A percentile compares a stretch with the other conserved stretches of the same genome.
These are phyloP conservation scores for Phalangium opilio DNA, from an alignment of 2,888 invertebrate species.

Conservation along the genomic window DNA sequence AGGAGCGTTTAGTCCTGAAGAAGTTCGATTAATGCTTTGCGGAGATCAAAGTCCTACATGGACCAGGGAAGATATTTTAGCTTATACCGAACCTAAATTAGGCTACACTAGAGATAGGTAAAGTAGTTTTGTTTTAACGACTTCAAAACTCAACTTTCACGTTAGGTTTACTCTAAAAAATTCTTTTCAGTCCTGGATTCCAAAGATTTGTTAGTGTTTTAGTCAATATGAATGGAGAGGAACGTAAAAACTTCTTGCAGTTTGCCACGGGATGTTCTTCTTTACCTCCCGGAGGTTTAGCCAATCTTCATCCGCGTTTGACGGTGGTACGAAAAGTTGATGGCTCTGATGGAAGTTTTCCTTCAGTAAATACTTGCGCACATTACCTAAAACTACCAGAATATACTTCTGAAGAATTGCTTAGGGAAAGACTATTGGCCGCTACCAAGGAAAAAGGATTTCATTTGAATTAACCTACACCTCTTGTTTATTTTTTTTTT, in stretches of 20 bases:
- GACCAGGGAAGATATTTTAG: slow-evolving; percentile 86
- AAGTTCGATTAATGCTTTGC: slow-evolving; percentile 83
- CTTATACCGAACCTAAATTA: slow-evolving; percentile 94
- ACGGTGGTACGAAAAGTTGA: slow-evolving; percentile 97
- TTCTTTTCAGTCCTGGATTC: slow-evolving; percentile 67
- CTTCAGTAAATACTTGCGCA: slow-evolving; percentile 98
- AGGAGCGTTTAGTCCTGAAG: slow-evolving; percentile 82
- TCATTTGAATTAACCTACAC: slow-evolving; percentile 65
- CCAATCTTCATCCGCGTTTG: slow-evolving; percentile 89
- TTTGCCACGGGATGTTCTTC: slow-evolving; percentile 98
- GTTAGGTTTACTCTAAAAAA: slow-evolving; percentile 16
- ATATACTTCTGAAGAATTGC: slow-evolving; percentile 84
- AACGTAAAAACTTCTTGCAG: slow-evolving; percentile 93
- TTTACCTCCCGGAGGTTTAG: slow-evolving; percentile 90
- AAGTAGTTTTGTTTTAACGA: no score
- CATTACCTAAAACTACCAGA: slow-evolving; percentile 96
- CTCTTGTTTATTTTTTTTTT: slow-evolving; percentile 22
- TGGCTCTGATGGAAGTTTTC: slow-evolving; percentile 90
- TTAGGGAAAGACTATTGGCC: slow-evolving; percentile 76
- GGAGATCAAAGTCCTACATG: slow-evolving; percentile 97
- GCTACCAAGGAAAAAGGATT: slow-evolving; percentile 96
- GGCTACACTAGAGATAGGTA: slow-evolving; percentile 94
- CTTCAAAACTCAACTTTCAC: not conserved
- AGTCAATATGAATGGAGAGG: slow-evolving; percentile 71
- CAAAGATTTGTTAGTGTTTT: slow-evolving; percentile 86